phyloP scores from a whole-genome alignment of 2,113 vertebrate genomes.

The Monarcha castaneiventris region DNA sequence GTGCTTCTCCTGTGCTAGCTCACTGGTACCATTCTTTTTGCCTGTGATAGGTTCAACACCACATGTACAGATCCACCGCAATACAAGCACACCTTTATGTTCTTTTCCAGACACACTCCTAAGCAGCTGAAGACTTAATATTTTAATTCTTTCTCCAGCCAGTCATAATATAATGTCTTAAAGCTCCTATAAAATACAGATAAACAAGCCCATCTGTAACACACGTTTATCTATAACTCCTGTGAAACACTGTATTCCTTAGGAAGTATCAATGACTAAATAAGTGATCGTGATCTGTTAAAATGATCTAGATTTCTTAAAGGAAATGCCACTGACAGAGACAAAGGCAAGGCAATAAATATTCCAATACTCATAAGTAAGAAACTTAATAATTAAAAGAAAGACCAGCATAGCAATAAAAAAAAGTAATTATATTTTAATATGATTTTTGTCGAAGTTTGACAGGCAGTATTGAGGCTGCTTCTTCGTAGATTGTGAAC shows the following conservation, averaged over 20 bases:
- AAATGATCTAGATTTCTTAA: background rate
- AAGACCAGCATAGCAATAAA: background rate
- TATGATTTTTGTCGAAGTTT: background rate
- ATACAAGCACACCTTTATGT: background rate
- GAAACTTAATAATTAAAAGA: background rate
- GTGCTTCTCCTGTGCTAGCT: background rate
- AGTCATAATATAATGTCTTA: background rate
- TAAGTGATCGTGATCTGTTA: background rate
- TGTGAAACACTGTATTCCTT: background rate
- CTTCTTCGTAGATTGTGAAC: background rate
- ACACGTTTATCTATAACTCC: background rate
- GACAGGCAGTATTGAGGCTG: background rate
- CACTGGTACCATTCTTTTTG: background rate
- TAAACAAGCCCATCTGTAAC: background rate
- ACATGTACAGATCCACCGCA: accelerated
- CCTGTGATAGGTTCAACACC: background rate
- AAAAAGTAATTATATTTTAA: background rate
- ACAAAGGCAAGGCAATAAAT: background rate
- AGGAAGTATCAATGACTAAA: background rate
- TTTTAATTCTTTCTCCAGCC: background rate
- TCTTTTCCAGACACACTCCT: background rate
- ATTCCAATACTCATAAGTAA: background rate
- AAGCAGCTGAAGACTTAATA: background rate
- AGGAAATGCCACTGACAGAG: background rate
- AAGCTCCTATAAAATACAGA: background rate